phyloP scores from a whole-genome alignment of 2,888 invertebrate species.

The Dione vanillae region DNA sequence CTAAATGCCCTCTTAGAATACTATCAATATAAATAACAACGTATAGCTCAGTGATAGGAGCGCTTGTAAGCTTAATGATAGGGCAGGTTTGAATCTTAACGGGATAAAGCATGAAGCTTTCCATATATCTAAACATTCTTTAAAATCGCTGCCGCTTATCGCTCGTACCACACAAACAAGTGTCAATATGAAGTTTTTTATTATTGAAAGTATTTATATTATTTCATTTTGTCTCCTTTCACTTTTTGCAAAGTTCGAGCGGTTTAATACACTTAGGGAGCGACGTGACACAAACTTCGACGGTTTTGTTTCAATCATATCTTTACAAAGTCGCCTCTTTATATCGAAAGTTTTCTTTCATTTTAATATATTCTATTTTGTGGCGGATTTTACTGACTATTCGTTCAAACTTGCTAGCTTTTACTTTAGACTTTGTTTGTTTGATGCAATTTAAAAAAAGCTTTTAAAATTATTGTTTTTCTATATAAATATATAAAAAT shows the following conservation, averaged over 20 bases:
- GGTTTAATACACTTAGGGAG: constrained; percentile 82
- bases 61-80: too few species aligned
- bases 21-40: too few species aligned
- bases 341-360: constrained; percentile 51
- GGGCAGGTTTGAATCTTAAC: too few species aligned
- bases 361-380: constrained; percentile 42
- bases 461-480: too few species aligned
- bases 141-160: constrained; percentile 21
- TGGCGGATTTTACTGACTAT: constrained; percentile 31
- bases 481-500: too few species aligned
- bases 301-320: constrained; percentile 80
- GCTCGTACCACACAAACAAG: constrained; percentile 55
- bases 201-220: constrained; percentile 83
- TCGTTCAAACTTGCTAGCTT: background rate
- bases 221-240: constrained; percentile 77
- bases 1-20: too few species aligned
- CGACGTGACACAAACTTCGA: constrained; percentile 65
- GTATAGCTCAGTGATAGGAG: too few species aligned
- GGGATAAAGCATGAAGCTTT: too few species aligned
- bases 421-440: too few species aligned
- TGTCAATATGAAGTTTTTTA: constrained; percentile 76
- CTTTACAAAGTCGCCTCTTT: constrained; percentile 60
- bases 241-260: constrained; percentile 69
- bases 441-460: too few species aligned
- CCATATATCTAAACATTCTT: too few species aligned